Conservation (phyloP, 2,888 invertebrate genomes). For the Rutpela maculata region DNA sequence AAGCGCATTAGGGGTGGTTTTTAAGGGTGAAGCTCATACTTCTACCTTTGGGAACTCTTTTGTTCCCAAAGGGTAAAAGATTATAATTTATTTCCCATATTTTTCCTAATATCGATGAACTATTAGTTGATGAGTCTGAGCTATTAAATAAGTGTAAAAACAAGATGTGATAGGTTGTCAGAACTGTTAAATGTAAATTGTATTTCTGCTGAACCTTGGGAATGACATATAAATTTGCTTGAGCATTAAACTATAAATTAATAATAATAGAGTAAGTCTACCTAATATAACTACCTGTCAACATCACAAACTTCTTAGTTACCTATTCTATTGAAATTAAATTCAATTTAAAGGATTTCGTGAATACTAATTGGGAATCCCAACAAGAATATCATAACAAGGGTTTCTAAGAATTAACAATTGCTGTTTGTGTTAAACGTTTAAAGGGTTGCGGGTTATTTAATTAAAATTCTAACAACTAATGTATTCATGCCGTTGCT, state of each 20-base stretch:
- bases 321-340: neutral
- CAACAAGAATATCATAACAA: constrained; percentile 24
- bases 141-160: too few species aligned
- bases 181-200: too few species aligned
- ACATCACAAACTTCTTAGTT: neutral
- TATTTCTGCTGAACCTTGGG: neutral
- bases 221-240: neutral
- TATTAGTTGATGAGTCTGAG: too few species aligned
- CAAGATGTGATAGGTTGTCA: too few species aligned
- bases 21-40: too few species aligned
- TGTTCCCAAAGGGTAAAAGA: too few species aligned
- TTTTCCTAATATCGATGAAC: too few species aligned
- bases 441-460: constrained; percentile 15
- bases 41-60: too few species aligned
- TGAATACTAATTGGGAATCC: constrained; percentile 6
- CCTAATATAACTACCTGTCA: neutral
- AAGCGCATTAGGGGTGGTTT: too few species aligned
- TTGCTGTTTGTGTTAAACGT: constrained; percentile 19
- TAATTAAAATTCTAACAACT: neutral
- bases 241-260: constrained; percentile 7
- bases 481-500: neutral
- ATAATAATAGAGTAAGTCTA: neutral
- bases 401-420: constrained; percentile 3
- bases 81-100: too few species aligned
- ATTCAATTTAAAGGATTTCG: constrained; percentile 27